Evolutionary conservation across 2,888 invertebrate genomes (phyloP).

Genomic region (Drosophila kanekoi): DNA sequence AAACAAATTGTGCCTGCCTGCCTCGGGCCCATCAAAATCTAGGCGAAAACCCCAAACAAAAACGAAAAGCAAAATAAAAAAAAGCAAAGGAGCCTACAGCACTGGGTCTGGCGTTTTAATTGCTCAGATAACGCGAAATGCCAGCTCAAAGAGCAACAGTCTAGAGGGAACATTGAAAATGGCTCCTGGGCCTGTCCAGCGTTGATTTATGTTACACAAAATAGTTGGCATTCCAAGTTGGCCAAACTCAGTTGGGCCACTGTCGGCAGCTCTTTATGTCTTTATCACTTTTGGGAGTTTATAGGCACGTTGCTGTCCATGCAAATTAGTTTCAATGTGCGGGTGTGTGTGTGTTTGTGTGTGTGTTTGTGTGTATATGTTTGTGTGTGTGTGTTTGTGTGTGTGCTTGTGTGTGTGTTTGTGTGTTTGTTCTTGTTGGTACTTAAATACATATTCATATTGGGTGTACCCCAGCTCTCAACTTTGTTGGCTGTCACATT

Average conservation of each 20-base stretch:
- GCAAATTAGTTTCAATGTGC: conserved; percentile 48
- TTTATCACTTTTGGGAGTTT: conserved; percentile 63
- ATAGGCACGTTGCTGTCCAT: conserved; percentile 41
- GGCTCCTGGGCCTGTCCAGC: conserved; percentile 33
- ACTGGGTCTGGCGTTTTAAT: conserved; percentile 42
- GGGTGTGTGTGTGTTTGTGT: conserved; percentile 11
- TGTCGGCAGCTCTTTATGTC: conserved; percentile 56
- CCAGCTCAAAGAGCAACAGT: conserved; percentile 21
- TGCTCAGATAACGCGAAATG: conserved; percentile 51
- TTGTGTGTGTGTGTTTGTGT: conserved; percentile 10
- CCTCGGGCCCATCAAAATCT: conserved; percentile 14
- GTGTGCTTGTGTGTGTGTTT: conserved; percentile 18
- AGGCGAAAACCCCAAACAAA: conserved; percentile 8
- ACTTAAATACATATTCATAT: conserved; percentile 53
- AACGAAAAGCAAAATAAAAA: background rate
- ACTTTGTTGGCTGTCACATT: conserved; percentile 45
- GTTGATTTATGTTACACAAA: conserved; percentile 60
- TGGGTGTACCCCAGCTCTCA: conserved; percentile 19
- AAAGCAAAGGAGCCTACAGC: no score
- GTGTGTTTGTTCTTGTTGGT: background rate
- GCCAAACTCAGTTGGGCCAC: conserved; percentile 15
- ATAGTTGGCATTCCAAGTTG: conserved; percentile 49
- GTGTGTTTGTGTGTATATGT: conserved; percentile 17
- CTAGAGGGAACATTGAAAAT: conserved; percentile 5
- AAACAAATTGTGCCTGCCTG: conserved; percentile 39